Conservation (phyloP, 2,797 vertebrate genomes). For the Peromyscus nudipes region DNA sequence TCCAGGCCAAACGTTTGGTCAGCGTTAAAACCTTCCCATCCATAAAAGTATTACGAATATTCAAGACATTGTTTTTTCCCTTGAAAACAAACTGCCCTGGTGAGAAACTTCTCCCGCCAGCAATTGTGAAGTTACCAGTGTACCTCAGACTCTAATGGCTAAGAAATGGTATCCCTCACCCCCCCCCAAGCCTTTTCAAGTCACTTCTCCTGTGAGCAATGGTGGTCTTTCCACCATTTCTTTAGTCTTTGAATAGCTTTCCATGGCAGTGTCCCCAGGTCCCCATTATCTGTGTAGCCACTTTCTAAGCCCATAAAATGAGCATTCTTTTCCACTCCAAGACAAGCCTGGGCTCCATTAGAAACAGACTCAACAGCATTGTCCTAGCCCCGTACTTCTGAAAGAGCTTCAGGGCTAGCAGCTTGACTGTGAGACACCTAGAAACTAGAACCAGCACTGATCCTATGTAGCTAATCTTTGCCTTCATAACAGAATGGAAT, state of each 20-base stretch:
- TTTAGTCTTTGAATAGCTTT: not conserved
- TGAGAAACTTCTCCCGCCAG: conserved; percentile 27
- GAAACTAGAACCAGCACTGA: not conserved
- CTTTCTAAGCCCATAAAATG: not conserved
- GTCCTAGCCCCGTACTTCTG: not conserved
- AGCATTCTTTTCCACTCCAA: not conserved
- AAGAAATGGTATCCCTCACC: not conserved
- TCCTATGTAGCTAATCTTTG: not conserved
- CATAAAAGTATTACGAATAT: conserved; percentile 44
- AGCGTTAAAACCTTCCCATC: not conserved
- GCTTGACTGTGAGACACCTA: not conserved
- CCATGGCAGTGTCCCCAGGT: not conserved
- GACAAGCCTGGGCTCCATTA: not conserved
- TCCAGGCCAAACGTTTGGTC: conserved; percentile 42
- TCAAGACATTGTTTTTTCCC: not conserved
- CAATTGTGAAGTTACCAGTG: not conserved
- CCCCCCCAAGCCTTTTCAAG: not conserved
- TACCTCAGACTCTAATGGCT: not conserved
- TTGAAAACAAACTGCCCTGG: not conserved
- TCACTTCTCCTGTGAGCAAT: not conserved
- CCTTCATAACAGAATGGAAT: not conserved
- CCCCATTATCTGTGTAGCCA: not conserved
- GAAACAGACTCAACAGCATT: not conserved
- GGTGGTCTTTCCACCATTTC: not conserved
- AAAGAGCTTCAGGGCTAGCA: not conserved